Evolutionary conservation across 2,888 invertebrate genomes (phyloP).

Genomic region (Nomada fabriciana): DNA sequence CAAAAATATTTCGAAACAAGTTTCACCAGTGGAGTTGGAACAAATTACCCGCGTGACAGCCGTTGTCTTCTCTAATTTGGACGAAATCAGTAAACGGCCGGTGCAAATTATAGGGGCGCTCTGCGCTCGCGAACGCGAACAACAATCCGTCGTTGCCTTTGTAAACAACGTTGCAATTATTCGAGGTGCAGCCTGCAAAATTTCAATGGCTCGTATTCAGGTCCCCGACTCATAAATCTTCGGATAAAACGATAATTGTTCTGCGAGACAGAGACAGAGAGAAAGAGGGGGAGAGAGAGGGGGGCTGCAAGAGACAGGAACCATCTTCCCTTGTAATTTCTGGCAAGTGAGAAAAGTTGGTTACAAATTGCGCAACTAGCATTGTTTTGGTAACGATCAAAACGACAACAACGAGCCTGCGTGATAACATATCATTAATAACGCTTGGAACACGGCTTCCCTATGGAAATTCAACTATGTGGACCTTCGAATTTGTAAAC

Average conservation of each 20-base stretch:
- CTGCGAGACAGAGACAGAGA: neutral
- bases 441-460: conserved; percentile 6
- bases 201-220: conserved; percentile 29
- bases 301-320: conserved; percentile 19
- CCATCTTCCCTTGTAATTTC: conserved; percentile 58
- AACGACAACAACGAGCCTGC: conserved; percentile 54
- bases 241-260: conserved; percentile 56
- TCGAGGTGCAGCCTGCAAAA: conserved; percentile 36
- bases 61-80: conserved; percentile 30
- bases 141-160: conserved; percentile 7
- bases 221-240: conserved; percentile 49
- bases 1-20: neutral
- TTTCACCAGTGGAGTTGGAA: conserved; percentile 14
- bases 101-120: conserved; percentile 31
- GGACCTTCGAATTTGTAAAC: conserved; percentile 42
- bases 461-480: conserved; percentile 43
- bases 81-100: conserved; percentile 41
- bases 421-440: conserved; percentile 66
- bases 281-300: neutral
- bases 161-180: conserved; percentile 47
- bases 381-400: conserved; percentile 62
- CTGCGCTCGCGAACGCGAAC: neutral
- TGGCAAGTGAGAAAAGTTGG: conserved; percentile 63
- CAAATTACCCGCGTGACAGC: conserved; percentile 31
- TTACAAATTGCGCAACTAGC: conserved; percentile 60